Conservation (phyloP, 1,140 invertebrate species). For the Caenorhabditis tropicalis region DNA sequence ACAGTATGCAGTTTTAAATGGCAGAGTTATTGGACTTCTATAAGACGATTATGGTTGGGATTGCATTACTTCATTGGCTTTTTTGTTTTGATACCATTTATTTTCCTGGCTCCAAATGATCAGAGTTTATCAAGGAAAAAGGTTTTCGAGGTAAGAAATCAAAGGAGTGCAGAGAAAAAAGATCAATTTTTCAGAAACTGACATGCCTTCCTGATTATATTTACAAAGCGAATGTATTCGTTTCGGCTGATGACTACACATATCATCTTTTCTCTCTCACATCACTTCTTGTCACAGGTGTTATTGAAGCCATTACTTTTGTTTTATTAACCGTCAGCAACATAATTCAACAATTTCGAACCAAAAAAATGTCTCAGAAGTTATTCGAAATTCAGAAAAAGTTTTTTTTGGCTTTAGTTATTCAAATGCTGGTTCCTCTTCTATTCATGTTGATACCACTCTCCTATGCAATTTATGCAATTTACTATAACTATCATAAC, state of each 20-base stretch:
- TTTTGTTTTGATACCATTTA: background rate
- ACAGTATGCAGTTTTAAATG: background rate
- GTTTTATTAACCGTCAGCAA: background rate
- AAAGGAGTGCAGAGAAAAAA: no score
- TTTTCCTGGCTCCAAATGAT: background rate
- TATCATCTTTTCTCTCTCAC: background rate
- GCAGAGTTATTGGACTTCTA: background rate
- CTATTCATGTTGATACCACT: background rate
- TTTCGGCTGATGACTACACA: background rate
- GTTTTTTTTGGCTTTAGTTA: background rate
- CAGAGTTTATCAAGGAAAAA: background rate
- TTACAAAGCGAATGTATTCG: background rate
- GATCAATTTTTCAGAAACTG: background rate
- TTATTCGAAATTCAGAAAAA: background rate
- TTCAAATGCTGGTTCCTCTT: background rate
- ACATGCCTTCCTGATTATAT: background rate
- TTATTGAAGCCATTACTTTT: background rate
- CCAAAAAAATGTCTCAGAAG: background rate
- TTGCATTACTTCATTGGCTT: background rate
- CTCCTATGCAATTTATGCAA: background rate
- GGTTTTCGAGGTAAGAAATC: background rate
- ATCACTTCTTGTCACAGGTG: background rate
- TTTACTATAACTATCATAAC: background rate
- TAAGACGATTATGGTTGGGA: background rate
- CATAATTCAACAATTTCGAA: background rate